Evolutionary conservation across 2,888 invertebrate species (phyloP), one percentile per base, ranked within the genome.

Genomic region (Linyphia triangularis): DNA sequence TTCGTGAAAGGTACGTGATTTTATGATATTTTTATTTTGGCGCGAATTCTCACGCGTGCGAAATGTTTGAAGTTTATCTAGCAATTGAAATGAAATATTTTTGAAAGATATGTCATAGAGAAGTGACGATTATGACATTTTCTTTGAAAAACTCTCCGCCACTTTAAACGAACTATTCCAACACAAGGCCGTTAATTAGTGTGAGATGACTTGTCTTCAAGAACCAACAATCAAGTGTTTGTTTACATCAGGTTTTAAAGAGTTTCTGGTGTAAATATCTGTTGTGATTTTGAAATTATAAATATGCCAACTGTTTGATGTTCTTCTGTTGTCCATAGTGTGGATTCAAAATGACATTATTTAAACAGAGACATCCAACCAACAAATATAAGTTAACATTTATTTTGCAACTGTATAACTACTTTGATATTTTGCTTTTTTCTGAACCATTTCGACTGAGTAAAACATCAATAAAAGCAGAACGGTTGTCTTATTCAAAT

Each of bases 1-100:
- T 85, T 61, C 89, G 85, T 77, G 85, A 86, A 43, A 89, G 89
- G 89, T 89, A 89, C 89, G 89, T 89, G 89, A 85, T 72, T 59
- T 65, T 77, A 37, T 61, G 70, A 61, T 78, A n/a, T 61, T 85
- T 57, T 77, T 63, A 63, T 63, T 81, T 86, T 85, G 69, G 77
- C 77, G 69, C 30, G 69, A 43, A 43, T 43, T 43, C 10, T 10
- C 43, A 13, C 70, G 26, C 43, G 37, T 70, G 70, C 28, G 59
- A 70, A 43, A 40, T 6, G 26, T 24, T 65, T 61, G n/a, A 28
- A 33, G 7, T 40, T 24, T 19, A 26, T 61, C 33, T 19, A 9
- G n/a, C n/a, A 43, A 30, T 26, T 13, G 10, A 40, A 24, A n/a
- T 24, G 7, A 37, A 30, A 22, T 10, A 10, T 37, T 3, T 30